Evolutionary conservation across 2,113 vertebrate species (phyloP), one percentile per base, ranked within the genome.

Genomic region (Triplophysa rosa): DNA sequence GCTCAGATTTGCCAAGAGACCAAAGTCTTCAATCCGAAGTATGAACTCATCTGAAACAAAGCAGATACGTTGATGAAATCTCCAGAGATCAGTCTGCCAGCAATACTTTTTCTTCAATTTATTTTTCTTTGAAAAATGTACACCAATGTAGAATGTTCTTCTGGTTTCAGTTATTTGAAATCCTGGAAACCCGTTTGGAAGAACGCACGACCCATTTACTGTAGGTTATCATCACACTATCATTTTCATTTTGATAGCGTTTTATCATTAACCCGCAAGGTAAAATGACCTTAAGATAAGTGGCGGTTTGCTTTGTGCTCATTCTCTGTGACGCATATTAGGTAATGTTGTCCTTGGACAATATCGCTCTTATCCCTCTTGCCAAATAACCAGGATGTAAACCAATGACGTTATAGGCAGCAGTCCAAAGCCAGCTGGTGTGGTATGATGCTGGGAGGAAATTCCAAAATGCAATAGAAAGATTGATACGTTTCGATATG

Each of bases 281-380:
- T 40, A 24, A 72, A 42, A 3, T n/a, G 21, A 71, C 56, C 5
- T 0, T 40, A n/a, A 23, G 54, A 72, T 72, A 72, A 59, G 29
- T 40, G 0, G 2, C 29, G 3, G 8, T 37, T 58, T 54, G 65
- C 65, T 67, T n/a, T 67, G n/a, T 42, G 8, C 4, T 21, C 6
- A 68, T 13, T 16, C n/a, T 42, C 54, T 59, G 52, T n/a, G 69
- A 72, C 70, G 54, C 70, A 73, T 33, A 61, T 61, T 42, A 10
- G n/a, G 40, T 59, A 33, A 42, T 42, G 54, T 13, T 73, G 70
- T 61, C 54, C 56, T 73, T 73, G 70, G 21, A 59, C 40, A 59
- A 37, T 23, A 42, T 23, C 29, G 2, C 29, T 71, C 52, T 71
- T 26, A 59, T 37, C 29, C 37, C 49, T 71, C 33, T 33, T 45